These are phyloP conservation scores for Geococcyx californianus DNA, from an alignment of 2,113 vertebrate genomes.

Conservation along the genomic window DNA sequence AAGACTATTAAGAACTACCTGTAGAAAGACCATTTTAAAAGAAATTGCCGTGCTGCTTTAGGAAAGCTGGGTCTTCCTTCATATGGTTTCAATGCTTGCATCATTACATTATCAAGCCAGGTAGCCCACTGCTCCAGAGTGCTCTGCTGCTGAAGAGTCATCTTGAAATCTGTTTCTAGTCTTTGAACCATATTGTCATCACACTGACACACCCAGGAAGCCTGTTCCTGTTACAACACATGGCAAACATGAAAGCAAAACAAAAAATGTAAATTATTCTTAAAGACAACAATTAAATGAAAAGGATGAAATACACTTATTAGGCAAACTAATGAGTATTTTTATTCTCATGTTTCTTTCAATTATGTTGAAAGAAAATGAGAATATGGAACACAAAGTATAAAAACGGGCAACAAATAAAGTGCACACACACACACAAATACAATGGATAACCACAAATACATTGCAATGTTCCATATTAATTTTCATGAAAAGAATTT, in stretches of 20 bases:
- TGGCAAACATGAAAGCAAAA: neutral
- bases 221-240: conserved; percentile 80
- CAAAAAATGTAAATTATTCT: neutral
- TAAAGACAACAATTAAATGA: neutral
- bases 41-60: conserved; percentile 83
- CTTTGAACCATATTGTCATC: conserved; percentile 86
- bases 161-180: conserved; percentile 86
- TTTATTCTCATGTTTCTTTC: neutral
- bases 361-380: neutral
- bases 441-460: neutral
- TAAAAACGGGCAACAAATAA: conserved; percentile 1
- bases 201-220: conserved; percentile 88
- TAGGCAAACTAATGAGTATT: neutral
- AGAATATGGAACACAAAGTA: neutral
- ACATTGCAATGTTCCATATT: neutral
- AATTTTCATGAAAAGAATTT: neutral
- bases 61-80: conserved; percentile 86
- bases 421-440: neutral
- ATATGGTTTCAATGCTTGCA: conserved; percentile 83
- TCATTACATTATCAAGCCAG: conserved; percentile 85
- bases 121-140: conserved; percentile 87
- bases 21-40: conserved; percentile 87
- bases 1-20: conserved; percentile 67
- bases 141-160: conserved; percentile 87
- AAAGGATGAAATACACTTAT: neutral